Conservation (phyloP, 2,888 invertebrate species). For the Aproaerema taeniolella region DNA sequence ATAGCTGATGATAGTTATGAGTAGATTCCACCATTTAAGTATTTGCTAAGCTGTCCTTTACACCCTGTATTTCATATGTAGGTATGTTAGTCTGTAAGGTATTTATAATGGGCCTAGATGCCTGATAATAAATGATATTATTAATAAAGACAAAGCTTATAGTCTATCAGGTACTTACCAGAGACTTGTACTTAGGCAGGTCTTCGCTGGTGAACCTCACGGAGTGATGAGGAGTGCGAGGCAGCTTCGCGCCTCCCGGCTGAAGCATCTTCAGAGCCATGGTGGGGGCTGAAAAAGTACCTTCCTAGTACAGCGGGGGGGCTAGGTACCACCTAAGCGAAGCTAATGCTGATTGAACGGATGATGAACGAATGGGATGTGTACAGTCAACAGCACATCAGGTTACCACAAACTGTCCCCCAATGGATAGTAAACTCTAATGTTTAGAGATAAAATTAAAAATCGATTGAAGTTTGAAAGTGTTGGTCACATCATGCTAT, state of each 20-base stretch:
- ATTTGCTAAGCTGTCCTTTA: background rate
- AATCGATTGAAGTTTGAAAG: background rate
- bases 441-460: no score
- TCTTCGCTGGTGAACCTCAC: constrained; percentile 60
- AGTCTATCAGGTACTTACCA: constrained; percentile 50
- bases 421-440: no score
- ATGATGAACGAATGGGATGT: no score
- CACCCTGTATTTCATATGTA: background rate
- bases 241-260: constrained; percentile 31
- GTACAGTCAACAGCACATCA: no score
- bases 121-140: background rate
- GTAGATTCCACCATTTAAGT: background rate
- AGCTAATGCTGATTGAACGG: no score
- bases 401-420: no score
- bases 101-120: background rate
- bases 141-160: no score
- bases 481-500: background rate
- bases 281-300: background rate
- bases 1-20: background rate
- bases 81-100: background rate
- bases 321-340: no score
- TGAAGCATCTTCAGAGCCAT: constrained; percentile 45
- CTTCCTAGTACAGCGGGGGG: background rate
- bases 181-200: constrained; percentile 53
- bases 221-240: constrained; percentile 38